Evolutionary conservation across 2,797 vertebrate species (phyloP).

Genomic region (Clarias pachynema): DNA sequence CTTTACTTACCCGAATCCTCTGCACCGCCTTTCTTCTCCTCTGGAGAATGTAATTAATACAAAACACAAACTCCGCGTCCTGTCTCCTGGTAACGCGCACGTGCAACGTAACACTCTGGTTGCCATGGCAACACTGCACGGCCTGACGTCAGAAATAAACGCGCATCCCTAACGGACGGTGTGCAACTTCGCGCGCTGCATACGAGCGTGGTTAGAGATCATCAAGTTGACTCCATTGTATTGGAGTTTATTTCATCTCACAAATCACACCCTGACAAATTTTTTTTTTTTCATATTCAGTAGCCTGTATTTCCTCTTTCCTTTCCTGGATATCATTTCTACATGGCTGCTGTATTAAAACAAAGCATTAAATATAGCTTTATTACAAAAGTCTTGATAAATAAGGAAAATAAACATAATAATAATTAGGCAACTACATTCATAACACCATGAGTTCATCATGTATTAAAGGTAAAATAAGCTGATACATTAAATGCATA

Average conservation of each 20-base stretch:
- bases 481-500: too few relatives aligned
- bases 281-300: neutral
- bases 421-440: too few relatives aligned
- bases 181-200: neutral
- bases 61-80: neutral
- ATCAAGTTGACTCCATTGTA: too few relatives aligned
- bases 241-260: neutral
- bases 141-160: neutral
- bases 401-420: too few relatives aligned
- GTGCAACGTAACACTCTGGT: slow-evolving; percentile 50
- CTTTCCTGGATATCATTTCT: neutral
- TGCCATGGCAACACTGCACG: slow-evolving; percentile 45
- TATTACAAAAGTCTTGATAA: neutral
- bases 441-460: too few relatives aligned
- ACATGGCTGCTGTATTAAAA: neutral
- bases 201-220: too few relatives aligned
- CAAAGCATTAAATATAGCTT: neutral
- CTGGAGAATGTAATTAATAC: neutral
- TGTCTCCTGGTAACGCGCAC: slow-evolving; percentile 58
- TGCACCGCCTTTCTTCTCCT: too few relatives aligned
- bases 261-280: neutral
- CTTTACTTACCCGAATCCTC: too few relatives aligned
- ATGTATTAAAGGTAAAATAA: too few relatives aligned
- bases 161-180: neutral
- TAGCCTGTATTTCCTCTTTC: neutral